Conservation (phyloP, 2,888 invertebrate species). For the Pinctada fucata region DNA sequence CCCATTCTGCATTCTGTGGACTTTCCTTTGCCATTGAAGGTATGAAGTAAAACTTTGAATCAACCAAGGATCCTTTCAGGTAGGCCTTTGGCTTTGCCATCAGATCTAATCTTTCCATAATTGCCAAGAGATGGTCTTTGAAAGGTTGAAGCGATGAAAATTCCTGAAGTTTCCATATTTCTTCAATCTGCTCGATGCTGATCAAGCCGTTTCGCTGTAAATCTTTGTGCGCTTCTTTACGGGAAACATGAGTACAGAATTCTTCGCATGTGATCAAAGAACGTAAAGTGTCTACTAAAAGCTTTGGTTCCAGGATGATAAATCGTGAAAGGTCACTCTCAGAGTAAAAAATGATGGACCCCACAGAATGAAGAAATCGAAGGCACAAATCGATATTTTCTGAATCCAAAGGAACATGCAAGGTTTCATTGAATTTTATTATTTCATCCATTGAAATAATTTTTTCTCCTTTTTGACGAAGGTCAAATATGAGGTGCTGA, state of each 20-base stretch:
- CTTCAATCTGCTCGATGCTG: neutral
- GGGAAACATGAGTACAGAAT: neutral
- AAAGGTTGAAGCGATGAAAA: neutral
- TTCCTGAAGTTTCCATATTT: neutral
- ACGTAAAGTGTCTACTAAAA: neutral
- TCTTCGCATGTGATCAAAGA: neutral
- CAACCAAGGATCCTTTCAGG: no score
- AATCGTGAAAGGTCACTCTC: neutral
- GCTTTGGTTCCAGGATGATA: neutral
- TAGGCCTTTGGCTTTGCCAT: neutral
- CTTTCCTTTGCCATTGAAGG: no score
- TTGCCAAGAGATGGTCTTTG: neutral
- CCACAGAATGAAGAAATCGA: neutral
- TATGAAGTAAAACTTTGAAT: no score
- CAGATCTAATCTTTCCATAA: slow-evolving; percentile 2
- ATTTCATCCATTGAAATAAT: neutral
- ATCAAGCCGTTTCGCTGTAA: neutral
- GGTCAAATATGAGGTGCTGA: neutral
- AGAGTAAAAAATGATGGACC: neutral
- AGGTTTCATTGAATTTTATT: neutral
- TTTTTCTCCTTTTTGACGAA: neutral
- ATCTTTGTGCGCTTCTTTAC: neutral
- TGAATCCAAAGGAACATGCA: neutral
- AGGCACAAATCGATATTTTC: neutral
- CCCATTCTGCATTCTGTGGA: no score